A percentile compares a stretch with the other conserved stretches of the same genome.
Conservation (phyloP, 2,797 vertebrate genomes). For the Poeciliopsis gracilis region DNA sequence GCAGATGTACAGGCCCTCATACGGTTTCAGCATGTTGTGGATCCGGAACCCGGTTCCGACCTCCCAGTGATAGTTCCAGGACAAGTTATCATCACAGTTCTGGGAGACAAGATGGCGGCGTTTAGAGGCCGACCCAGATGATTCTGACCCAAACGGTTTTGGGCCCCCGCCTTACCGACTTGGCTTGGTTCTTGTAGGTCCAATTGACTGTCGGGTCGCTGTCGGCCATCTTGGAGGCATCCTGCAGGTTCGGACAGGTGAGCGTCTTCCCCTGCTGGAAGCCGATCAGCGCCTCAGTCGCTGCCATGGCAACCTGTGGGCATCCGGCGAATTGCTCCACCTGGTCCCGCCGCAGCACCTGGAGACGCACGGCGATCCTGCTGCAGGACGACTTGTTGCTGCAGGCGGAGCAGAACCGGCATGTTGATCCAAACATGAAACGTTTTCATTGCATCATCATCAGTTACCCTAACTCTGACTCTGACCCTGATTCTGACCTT, state of each 20-base stretch:
- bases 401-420: constrained; percentile 7
- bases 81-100: constrained; percentile 49
- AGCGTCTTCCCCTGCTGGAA: constrained; percentile 60
- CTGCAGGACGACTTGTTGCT: constrained; percentile 90
- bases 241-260: constrained; percentile 85
- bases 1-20: constrained; percentile 84
- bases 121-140: neutral
- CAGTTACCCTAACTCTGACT: too few species aligned
- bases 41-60: constrained; percentile 67
- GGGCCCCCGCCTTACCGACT: neutral
- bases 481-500: too few species aligned
- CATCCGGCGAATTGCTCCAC: constrained; percentile 18
- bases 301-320: neutral
- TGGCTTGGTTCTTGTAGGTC: constrained; percentile 72
- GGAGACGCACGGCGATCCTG: constrained; percentile 86
- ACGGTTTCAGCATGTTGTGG: constrained; percentile 45
- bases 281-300: neutral
- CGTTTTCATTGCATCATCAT: too few species aligned
- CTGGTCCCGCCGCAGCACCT: constrained; percentile 75
- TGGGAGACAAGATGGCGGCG: constrained; percentile 32
- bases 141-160: neutral
- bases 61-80: neutral
- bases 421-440: too few species aligned
- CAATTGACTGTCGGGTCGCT: constrained; percentile 79
- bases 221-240: constrained; percentile 73